A percentile compares a stretch with the other conserved stretches of the same genome.
Conservation (phyloP, 35 echinoderm and acorn worm genomes). For the Strongylocentrotus purpuratus region DNA sequence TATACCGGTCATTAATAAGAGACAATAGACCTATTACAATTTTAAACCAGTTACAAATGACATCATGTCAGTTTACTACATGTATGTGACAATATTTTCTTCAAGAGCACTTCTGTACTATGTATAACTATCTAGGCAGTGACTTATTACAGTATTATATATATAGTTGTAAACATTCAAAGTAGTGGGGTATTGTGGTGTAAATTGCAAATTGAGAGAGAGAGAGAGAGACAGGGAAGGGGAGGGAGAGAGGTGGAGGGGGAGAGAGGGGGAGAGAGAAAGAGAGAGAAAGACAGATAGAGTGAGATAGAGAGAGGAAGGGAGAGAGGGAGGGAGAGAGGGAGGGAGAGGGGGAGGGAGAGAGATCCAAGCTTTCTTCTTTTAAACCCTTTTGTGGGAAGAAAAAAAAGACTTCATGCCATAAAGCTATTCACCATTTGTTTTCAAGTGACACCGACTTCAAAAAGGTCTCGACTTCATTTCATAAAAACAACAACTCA, state of each 20-base stretch:
- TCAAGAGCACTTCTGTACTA: neutral
- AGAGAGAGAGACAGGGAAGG: no score
- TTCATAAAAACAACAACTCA: no score
- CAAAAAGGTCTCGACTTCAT: no score
- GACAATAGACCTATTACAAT: neutral
- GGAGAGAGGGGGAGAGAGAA: no score
- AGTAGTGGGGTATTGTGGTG: neutral
- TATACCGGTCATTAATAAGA: neutral
- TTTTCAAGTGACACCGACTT: no score
- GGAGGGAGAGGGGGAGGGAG: no score
- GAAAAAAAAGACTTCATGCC: no score
- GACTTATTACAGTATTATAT: neutral
- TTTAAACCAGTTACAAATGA: neutral
- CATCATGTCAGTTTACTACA: neutral
- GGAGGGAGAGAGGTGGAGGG: no score
- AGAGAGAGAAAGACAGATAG: neutral
- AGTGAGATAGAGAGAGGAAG: neutral
- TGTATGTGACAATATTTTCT: neutral
- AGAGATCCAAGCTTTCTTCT: no score
- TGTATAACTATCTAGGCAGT: slow-evolving; percentile 6
- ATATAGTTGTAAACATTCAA: neutral
- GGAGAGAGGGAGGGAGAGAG: neutral
- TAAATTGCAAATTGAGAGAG: neutral
- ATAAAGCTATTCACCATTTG: no score
- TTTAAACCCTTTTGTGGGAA: no score